These are phyloP conservation scores for Asarcornis scutulata DNA, from an alignment of 2,113 vertebrate species.

Conservation along the genomic window DNA sequence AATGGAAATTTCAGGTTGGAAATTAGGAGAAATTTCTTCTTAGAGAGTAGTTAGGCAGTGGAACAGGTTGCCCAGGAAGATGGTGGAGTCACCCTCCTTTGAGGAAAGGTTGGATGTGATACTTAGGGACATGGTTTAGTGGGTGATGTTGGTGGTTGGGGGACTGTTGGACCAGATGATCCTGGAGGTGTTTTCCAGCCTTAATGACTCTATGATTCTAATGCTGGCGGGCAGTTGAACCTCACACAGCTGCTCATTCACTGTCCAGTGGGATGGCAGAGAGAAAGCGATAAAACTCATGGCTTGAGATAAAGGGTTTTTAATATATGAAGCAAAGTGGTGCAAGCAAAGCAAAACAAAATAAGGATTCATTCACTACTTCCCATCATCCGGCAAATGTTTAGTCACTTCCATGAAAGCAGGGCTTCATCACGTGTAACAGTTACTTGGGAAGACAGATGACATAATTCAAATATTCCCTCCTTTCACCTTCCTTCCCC, in stretches of 20 bases:
- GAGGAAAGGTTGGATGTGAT: too few species aligned
- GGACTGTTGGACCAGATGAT: too few species aligned
- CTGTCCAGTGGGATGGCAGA: not conserved
- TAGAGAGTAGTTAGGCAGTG: too few species aligned
- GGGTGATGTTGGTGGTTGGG: too few species aligned
- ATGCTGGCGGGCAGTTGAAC: not conserved
- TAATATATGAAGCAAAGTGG: not conserved
- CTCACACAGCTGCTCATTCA: rapidly evolving
- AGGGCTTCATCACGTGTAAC: not conserved
- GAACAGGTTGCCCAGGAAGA: too few species aligned
- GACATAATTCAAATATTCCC: rapidly evolving
- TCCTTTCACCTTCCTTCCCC: not conserved
- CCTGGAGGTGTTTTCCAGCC: too few species aligned
- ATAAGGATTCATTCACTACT: not conserved
- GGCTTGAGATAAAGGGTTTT: not conserved
- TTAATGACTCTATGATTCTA: too few species aligned
- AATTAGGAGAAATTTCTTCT: too few species aligned
- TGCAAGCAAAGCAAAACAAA: not conserved
- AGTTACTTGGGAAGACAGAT: not conserved
- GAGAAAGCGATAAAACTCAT: too few species aligned
- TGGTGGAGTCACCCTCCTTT: too few species aligned
- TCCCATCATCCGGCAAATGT: rapidly evolving
- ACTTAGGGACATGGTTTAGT: too few species aligned
- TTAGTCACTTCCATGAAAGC: not conserved
- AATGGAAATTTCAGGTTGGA: not conserved